Conservation (phyloP, 2,797 vertebrate species). For the Mareca penelope region DNA sequence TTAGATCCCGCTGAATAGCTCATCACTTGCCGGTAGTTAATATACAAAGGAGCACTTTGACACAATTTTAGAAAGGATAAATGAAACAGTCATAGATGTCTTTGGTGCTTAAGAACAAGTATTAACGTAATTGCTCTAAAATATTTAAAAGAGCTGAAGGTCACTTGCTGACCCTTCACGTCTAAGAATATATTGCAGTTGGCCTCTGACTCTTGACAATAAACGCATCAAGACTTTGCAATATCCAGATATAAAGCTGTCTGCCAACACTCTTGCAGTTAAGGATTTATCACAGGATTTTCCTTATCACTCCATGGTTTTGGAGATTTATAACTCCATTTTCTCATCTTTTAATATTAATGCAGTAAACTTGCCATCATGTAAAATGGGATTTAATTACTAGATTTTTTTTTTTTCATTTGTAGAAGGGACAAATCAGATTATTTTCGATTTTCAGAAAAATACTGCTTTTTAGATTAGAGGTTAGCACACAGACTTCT, state of each 20-base stretch:
- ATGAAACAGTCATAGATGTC: conserved; percentile 34
- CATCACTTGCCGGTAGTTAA: not conserved
- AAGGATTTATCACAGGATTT: conserved; percentile 43
- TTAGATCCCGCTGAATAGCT: conserved; percentile 21
- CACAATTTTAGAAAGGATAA: conserved; percentile 45
- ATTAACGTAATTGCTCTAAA: conserved; percentile 69
- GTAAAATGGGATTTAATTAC: not conserved
- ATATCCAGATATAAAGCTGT: not conserved
- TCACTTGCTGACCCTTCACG: conserved; percentile 28
- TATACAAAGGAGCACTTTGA: conserved; percentile 28
- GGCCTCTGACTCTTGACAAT: not conserved
- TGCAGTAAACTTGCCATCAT: not conserved
- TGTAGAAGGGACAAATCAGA: not conserved
- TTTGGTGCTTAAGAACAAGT: conserved; percentile 49
- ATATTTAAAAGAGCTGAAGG: conserved; percentile 54
- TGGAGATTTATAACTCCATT: conserved; percentile 33
- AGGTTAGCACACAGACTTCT: not conserved
- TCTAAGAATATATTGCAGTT: conserved; percentile 2
- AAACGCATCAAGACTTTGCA: not conserved
- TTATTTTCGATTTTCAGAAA: not conserved
- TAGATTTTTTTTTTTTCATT: not conserved
- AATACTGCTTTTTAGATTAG: not conserved
- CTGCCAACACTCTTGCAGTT: not conserved
- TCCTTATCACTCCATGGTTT: conserved; percentile 14
- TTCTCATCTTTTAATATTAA: conserved; percentile 40